Percentiles rank a stretch among this genome's conserved stretches.
These are phyloP conservation scores for Nebria ingens DNA, from an alignment of 1,140 invertebrate genomes.

Conservation along the genomic window DNA sequence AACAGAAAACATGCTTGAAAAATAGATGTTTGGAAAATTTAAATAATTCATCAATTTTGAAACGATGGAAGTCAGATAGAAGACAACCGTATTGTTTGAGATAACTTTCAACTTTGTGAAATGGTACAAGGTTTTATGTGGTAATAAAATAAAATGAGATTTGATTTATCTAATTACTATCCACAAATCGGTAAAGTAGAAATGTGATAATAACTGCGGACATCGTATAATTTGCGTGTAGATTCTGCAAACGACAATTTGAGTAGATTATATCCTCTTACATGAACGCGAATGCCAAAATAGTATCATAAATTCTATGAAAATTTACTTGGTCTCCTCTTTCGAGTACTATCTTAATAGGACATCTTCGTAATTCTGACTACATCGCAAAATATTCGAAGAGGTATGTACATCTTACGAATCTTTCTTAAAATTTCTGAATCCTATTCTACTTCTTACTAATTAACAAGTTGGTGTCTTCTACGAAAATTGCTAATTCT, in stretches of 20 bases:
- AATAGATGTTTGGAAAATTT: too few relatives aligned
- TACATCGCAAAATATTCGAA: neutral
- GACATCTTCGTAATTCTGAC: neutral
- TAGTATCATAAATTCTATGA: slow-evolving; percentile 6
- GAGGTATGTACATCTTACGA: neutral
- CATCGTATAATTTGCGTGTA: neutral
- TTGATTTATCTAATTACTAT: neutral
- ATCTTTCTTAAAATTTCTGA: neutral
- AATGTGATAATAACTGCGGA: neutral
- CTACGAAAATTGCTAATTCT: too few relatives aligned
- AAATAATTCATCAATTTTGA: too few relatives aligned
- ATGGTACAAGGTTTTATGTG: neutral
- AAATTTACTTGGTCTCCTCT: slow-evolving; percentile 2
- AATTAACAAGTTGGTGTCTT: too few relatives aligned
- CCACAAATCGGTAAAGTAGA: neutral
- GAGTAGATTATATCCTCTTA: slow-evolving; percentile 4
- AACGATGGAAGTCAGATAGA: too few relatives aligned
- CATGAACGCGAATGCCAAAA: neutral
- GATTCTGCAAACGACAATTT: slow-evolving; percentile 4
- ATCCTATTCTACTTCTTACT: too few relatives aligned
- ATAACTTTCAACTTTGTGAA: too few relatives aligned
- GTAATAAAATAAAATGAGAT: neutral
- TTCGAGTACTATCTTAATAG: slow-evolving; percentile 1
- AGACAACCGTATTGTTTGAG: too few relatives aligned
- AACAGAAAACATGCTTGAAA: too few relatives aligned